Conservation (phyloP, 2,113 vertebrate genomes). For the Pyrgilauda ruficollis region DNA sequence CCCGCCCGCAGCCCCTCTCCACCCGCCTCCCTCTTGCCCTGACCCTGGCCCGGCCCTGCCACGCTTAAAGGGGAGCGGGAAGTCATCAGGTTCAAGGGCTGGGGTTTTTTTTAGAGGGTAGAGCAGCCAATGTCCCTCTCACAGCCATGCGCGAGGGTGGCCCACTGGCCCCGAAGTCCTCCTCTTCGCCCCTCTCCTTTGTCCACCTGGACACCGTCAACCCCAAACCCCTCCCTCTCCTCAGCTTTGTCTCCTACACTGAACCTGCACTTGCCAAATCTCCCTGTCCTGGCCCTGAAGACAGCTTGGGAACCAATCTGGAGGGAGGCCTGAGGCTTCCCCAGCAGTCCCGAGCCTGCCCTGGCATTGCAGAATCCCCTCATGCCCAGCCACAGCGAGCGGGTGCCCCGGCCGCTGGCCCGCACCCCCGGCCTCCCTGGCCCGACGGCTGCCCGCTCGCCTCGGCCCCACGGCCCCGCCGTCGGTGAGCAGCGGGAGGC, state of each 20-base stretch:
- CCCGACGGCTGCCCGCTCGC: not conserved
- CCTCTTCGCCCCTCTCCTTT: not conserved
- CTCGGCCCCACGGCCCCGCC: not conserved
- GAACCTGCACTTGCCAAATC: not conserved
- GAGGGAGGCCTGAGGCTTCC: not conserved
- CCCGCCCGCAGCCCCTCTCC: not conserved
- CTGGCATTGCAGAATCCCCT: not conserved
- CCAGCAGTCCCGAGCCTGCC: not conserved
- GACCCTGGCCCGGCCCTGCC: conserved; percentile 35
- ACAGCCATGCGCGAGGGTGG: not conserved
- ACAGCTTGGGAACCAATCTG: not conserved
- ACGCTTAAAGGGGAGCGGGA: not conserved
- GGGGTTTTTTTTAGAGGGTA: not conserved
- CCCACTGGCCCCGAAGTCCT: not conserved
- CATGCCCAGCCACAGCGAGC: not conserved
- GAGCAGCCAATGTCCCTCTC: not conserved
- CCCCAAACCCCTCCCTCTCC: too few relatives aligned
- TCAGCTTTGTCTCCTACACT: not conserved
- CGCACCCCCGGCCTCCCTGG: not conserved
- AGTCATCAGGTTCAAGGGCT: not conserved
- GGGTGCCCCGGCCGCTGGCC: not conserved
- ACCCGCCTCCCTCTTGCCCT: conserved; percentile 20
- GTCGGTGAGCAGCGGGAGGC: too few relatives aligned
- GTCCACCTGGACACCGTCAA: not conserved
- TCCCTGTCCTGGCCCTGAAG: not conserved